Percentiles rank a stretch among this genome's conserved stretches.
Conservation (phyloP, 2,888 invertebrate genomes). For the Catocala fraxini region DNA sequence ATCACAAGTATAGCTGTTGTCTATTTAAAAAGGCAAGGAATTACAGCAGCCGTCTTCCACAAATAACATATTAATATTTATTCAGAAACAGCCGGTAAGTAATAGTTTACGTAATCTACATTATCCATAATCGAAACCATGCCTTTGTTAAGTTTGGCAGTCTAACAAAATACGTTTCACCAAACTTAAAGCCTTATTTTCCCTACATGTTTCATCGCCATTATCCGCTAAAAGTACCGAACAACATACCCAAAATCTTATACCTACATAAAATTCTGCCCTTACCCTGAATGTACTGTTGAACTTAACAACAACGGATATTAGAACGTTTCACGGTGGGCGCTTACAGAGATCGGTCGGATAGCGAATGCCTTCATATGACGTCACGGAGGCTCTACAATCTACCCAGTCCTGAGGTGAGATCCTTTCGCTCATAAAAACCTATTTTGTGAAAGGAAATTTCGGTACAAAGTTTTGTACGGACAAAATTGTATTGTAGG, state of each 20-base stretch:
- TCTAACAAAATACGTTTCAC: not conserved
- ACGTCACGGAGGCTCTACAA: conserved; percentile 37
- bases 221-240: conserved; percentile 14
- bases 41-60: too few relatives aligned
- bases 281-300: conserved; percentile 6
- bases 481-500: conserved; percentile 16
- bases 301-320: conserved; percentile 38
- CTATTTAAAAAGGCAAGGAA: too few relatives aligned
- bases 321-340: conserved; percentile 34
- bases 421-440: conserved; percentile 37
- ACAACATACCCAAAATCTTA: conserved; percentile 13
- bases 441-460: conserved; percentile 42
- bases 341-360: conserved; percentile 39
- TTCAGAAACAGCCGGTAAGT: not conserved
- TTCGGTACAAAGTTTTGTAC: conserved; percentile 24
- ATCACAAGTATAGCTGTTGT: too few relatives aligned
- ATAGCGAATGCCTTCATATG: conserved; percentile 41
- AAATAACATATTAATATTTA: too few relatives aligned
- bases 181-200: not conserved
- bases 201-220: conserved; percentile 9
- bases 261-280: conserved; percentile 10
- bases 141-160: not conserved
- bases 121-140: not conserved
- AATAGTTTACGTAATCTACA: not conserved
- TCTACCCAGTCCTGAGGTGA: conserved; percentile 43